A percentile compares a stretch with the other conserved stretches of the same genome.
These are phyloP conservation scores for Syngnathus scovelli DNA, from an alignment of 2,113 vertebrate species.

Conservation along the genomic window DNA sequence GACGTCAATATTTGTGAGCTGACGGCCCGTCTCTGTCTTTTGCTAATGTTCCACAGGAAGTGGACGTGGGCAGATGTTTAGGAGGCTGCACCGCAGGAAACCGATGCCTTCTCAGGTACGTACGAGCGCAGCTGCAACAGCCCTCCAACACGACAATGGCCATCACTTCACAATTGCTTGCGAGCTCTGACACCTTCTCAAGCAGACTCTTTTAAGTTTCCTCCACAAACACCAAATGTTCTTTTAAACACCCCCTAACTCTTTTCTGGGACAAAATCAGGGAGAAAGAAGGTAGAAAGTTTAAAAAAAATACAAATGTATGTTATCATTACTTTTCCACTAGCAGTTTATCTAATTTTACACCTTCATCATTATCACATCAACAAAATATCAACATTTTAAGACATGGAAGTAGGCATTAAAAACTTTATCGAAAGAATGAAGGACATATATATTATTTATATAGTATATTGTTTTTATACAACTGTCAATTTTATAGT, in stretches of 20 bases:
- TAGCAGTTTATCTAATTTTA: too few species aligned
- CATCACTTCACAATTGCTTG: slow-evolving; percentile 43
- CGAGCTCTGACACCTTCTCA: slow-evolving; percentile 43
- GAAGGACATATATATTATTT: too few species aligned
- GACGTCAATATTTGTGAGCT: slow-evolving; percentile 67
- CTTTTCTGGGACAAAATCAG: neutral
- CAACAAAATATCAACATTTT: too few species aligned
- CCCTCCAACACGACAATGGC: neutral
- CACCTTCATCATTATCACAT: too few species aligned
- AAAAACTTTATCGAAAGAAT: too few species aligned
- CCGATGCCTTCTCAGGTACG: slow-evolving; percentile 77
- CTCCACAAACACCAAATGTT: slow-evolving; percentile 37
- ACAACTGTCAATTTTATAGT: too few species aligned
- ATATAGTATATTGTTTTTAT: too few species aligned
- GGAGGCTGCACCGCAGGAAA: slow-evolving; percentile 77
- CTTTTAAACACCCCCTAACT: slow-evolving; percentile 3
- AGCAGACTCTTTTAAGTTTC: slow-evolving; percentile 12
- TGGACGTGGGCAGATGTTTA: slow-evolving; percentile 81
- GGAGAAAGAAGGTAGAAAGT: neutral
- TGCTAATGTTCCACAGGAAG: slow-evolving; percentile 85
- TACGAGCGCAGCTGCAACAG: slow-evolving; percentile 64
- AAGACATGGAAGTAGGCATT: too few species aligned
- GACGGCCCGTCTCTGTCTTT: slow-evolving; percentile 72
- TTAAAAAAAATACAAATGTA: too few species aligned
- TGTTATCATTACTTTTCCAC: too few species aligned